These are phyloP conservation scores for Tarsius wallacei DNA, from an alignment of 2,797 vertebrate species.

Conservation along the genomic window DNA sequence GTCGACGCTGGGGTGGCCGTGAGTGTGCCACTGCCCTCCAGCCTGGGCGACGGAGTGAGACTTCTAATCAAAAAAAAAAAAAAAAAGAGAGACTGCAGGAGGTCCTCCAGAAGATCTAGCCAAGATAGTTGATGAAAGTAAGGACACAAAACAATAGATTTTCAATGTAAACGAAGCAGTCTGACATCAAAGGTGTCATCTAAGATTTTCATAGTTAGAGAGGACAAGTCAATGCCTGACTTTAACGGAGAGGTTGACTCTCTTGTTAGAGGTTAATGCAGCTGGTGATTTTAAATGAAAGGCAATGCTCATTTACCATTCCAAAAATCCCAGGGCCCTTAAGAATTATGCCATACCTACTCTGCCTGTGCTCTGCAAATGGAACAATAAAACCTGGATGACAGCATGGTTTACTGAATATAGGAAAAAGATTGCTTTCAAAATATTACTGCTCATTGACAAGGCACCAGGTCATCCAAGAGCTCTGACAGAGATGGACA, in stretches of 20 bases:
- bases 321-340: neutral
- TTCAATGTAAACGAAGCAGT: neutral
- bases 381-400: neutral
- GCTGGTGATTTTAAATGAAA: neutral
- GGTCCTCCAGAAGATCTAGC: neutral
- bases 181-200: neutral
- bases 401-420: neutral
- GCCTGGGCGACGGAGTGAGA: no score
- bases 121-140: neutral
- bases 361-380: neutral
- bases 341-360: neutral
- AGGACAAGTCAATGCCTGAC: neutral
- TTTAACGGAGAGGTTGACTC: neutral
- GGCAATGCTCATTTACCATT: neutral
- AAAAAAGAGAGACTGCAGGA: no score
- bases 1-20: no score
- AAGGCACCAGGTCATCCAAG: neutral
- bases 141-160: neutral
- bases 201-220: neutral
- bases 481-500: neutral
- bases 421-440: neutral
- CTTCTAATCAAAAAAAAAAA: no score
- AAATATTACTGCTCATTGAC: neutral
- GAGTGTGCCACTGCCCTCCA: no score
- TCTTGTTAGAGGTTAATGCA: neutral